Conservation (phyloP, 2,797 vertebrate species). For the Pseudochaenichthys georgianus region DNA sequence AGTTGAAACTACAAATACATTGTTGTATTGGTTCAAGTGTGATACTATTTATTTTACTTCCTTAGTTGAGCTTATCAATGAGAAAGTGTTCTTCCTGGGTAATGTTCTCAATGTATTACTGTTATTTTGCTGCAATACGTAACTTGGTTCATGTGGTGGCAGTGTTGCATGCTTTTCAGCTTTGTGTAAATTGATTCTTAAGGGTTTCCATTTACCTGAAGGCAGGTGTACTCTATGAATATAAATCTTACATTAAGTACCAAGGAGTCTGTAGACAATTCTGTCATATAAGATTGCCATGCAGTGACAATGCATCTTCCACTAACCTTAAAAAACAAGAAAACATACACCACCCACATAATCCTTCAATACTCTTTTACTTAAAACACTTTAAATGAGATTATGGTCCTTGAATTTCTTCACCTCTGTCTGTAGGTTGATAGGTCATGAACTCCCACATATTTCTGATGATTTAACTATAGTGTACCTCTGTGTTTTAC, state of each 20-base stretch:
- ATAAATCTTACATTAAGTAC: neutral
- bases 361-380: conserved; percentile 1
- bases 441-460: neutral
- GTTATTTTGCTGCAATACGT: conserved; percentile 15
- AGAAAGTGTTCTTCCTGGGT: too few species aligned
- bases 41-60: neutral
- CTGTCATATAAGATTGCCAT: neutral
- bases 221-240: neutral
- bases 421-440: neutral
- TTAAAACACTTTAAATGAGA: neutral
- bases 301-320: neutral
- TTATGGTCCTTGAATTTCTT: neutral
- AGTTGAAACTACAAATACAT: neutral
- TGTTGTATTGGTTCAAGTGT: neutral
- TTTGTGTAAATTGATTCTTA: neutral
- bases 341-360: neutral
- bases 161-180: conserved; percentile 53
- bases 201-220: conserved; percentile 7
- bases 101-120: neutral
- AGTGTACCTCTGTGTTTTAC: neutral
- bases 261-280: neutral
- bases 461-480: neutral
- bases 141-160: conserved; percentile 54
- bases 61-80: neutral
- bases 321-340: neutral